Percentiles rank a stretch among this genome's conserved stretches.
These are phyloP conservation scores for Apteryx owenii DNA, from an alignment of 2,113 vertebrate species.

Conservation along the genomic window DNA sequence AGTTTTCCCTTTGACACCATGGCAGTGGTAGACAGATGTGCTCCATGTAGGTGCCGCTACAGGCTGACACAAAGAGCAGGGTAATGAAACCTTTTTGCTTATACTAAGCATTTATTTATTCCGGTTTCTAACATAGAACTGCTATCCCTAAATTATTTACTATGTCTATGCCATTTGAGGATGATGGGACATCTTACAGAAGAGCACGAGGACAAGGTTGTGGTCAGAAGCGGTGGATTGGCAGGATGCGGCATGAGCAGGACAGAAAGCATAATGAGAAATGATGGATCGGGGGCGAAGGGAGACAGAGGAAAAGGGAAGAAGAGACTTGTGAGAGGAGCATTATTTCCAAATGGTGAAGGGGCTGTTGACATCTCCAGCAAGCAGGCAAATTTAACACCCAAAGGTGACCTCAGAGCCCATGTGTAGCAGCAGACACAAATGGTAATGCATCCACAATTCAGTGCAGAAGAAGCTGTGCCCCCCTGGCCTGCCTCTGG, in stretches of 20 bases:
- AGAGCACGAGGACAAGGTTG: neutral
- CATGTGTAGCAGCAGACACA: neutral
- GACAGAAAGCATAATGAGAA: neutral
- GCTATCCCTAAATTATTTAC: neutral
- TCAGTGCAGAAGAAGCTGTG: neutral
- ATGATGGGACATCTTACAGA: neutral
- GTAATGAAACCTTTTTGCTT: neutral
- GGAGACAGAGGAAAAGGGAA: neutral
- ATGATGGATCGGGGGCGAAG: fast-evolving
- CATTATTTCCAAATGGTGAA: neutral
- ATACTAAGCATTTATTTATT: neutral
- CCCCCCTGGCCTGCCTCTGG: neutral
- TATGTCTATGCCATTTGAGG: neutral
- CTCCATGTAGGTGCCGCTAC: neutral
- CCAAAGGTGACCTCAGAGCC: neutral
- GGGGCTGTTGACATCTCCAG: neutral
- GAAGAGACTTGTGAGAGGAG: neutral
- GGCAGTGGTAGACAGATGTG: neutral
- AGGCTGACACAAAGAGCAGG: neutral
- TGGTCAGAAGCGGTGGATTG: neutral
- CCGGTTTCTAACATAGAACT: neutral
- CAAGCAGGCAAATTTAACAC: neutral
- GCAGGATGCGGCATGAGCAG: neutral
- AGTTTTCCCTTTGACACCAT: neutral
- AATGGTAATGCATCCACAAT: neutral